Evolutionary conservation across 2,113 vertebrate species (phyloP), one percentile per base, ranked within the genome.

Genomic region (Tyto alba): DNA sequence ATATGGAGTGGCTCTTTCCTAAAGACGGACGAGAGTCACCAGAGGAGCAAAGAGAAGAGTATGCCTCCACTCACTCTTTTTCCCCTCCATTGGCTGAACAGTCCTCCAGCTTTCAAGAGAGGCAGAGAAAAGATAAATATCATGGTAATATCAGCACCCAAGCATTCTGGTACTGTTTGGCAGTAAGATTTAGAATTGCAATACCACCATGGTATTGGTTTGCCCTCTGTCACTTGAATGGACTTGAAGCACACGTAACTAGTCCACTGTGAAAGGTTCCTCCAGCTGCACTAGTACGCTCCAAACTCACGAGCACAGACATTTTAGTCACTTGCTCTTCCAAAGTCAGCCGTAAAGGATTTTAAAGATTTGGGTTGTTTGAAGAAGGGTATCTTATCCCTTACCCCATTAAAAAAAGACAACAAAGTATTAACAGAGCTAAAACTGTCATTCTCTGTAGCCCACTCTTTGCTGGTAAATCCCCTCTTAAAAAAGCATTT

Each of bases 131-230:
- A 30, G 48, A 9, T 8, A 14, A 40, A 6, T 17, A 22, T 9
- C 52, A n/a, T 14, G n/a, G 26, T 26, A 53, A 7, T 5, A 48
- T 8, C n/a, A 75, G 71, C 29, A 27, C 32, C 29, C 16, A 48
- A 19, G 12, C 5, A 7, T 12, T 32, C 67, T 43, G 21, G 12
- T 6, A 9, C 50, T 34, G 34, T 19, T 3, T 22, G 29, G 57
- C 72, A 41, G 11, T 2, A 27, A 73, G 26, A 36, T 60, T 68
- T 13, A 34, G 29, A 66, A 43, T 6, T 34, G 27, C 19, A 36
- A 0, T 0, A 38, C 59, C 15, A 3, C 40, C 29, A 0, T 1
- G n/a, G 75, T 14, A 32, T 41, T 38, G 17, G 57, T 64, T 41
- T 93, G 60, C 40, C 59, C 87, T 43, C 34, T 27, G 29, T 26